These are phyloP conservation scores for Nothobranchius furzeri DNA, from an alignment of 2,113 vertebrate species.

Conservation along the genomic window DNA sequence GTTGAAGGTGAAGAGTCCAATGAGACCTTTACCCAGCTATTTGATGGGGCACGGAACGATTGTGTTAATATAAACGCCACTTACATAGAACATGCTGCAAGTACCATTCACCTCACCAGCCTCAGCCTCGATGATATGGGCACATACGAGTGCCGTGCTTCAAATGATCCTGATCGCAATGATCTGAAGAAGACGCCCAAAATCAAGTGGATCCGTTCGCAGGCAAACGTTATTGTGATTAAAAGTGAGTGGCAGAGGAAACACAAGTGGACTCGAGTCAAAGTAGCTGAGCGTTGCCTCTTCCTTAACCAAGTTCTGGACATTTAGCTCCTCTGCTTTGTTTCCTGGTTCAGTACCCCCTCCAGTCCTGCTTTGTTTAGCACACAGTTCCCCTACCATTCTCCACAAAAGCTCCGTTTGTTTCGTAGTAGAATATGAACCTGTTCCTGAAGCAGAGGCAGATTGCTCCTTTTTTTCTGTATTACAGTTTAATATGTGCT, in stretches of 20 bases:
- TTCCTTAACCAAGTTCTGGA: slow-evolving; percentile 56
- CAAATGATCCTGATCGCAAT: slow-evolving; percentile 94
- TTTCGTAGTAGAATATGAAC: slow-evolving; percentile 41
- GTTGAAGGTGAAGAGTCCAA: slow-evolving; percentile 82
- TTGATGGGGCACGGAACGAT: slow-evolving; percentile 86
- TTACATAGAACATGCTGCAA: slow-evolving; percentile 87
- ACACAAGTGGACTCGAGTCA: slow-evolving; percentile 37
- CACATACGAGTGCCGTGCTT: slow-evolving; percentile 94
- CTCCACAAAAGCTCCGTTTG: slow-evolving; percentile 32
- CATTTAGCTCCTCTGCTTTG: slow-evolving; percentile 60
- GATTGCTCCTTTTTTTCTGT: slow-evolving; percentile 22
- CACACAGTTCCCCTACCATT: slow-evolving; percentile 46
- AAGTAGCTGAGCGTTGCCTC: slow-evolving; percentile 32
- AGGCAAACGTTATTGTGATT: slow-evolving; percentile 92
- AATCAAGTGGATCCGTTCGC: slow-evolving; percentile 96
- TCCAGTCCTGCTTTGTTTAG: slow-evolving; percentile 41
- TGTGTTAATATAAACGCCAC: slow-evolving; percentile 87
- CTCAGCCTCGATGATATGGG: slow-evolving; percentile 85
- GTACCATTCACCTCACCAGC: slow-evolving; percentile 82
- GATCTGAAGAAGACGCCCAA: slow-evolving; percentile 89
- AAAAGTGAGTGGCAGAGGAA: slow-evolving; percentile 88
- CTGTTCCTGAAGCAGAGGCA: slow-evolving; percentile 19
- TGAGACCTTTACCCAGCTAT: slow-evolving; percentile 84
- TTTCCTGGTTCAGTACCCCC: slow-evolving; percentile 57
- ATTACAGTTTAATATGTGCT: slow-evolving; percentile 16